Evolutionary conservation across 2,113 vertebrate species (phyloP).

Genomic region (Anolis sagrei): DNA sequence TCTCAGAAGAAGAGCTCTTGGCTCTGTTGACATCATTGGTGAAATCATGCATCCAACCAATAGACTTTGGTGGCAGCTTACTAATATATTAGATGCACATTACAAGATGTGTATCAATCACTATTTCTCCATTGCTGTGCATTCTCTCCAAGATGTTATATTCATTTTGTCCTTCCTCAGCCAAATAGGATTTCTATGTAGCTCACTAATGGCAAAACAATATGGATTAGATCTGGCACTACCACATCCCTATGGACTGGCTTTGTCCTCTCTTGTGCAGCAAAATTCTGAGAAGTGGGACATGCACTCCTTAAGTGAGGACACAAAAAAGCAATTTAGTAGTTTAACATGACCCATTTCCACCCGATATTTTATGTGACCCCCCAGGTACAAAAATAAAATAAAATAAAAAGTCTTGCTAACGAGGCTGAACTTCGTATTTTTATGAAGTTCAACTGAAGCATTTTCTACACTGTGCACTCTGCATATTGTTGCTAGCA

Average conservation of each 20-base stretch:
- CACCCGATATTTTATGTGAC: too few relatives aligned
- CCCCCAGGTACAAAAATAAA: too few relatives aligned
- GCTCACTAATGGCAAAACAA: slow-evolving; percentile 1
- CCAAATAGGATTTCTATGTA: slow-evolving; percentile 36
- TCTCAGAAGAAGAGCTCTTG: slow-evolving; percentile 17
- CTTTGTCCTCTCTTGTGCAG: slow-evolving; percentile 10
- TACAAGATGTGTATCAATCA: not conserved
- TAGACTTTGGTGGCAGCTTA: slow-evolving; percentile 13
- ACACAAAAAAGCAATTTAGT: not conserved
- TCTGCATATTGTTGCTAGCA: too few relatives aligned
- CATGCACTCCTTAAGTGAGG: not conserved
- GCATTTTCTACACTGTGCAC: too few relatives aligned
- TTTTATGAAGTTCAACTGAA: too few relatives aligned
- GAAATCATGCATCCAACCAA: slow-evolving; percentile 36
- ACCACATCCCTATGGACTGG: slow-evolving; percentile 25
- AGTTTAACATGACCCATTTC: too few relatives aligned
- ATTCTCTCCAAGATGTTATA: slow-evolving; percentile 36
- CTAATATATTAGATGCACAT: slow-evolving; percentile 10
- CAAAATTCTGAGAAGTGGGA: not conserved
- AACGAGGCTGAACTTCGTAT: too few relatives aligned
- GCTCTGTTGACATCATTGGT: slow-evolving; percentile 21
- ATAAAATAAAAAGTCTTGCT: too few relatives aligned
- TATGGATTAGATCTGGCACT: slow-evolving; percentile 23
- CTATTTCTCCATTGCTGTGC: slow-evolving; percentile 2
- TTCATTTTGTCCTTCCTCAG: slow-evolving; percentile 24